Base-by-base conservation (phyloP, 2,888 invertebrate species). In the Sisyra nigra region DNA sequence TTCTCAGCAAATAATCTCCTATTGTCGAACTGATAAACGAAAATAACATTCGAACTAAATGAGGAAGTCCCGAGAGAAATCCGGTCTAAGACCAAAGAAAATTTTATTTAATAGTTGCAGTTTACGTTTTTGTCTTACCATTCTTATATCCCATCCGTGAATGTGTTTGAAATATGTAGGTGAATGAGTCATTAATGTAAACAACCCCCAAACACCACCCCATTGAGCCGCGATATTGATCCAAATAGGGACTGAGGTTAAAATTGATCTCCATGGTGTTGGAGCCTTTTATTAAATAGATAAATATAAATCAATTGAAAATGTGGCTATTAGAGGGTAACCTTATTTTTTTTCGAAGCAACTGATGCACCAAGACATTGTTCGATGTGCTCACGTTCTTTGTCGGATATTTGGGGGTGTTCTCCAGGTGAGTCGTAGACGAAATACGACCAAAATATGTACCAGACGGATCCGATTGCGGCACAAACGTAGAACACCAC, bases 131-230 rank as follows among this genome's bases (percentile, higher is more conserved):
- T 32, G 11, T 2, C 32, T 3, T 24, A 80, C 80, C 56, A 72
- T 68, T 54, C 67, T 69, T 17, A 81, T 74, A 51, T 76, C 66
- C 72, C 75, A 77, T 37, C 78, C 76, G 51, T 80, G 76, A 40
- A 82, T 69, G 42, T 71, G 67, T 48, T 72, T 74, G 53, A 81
- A 76, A 53, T 80, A 82, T 1, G 75, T 74, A 0, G 81, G 81
- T 0, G 76, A 69, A 54, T 80, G 76, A 0, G 78, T 77, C 68
- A 80, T 71, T 11, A 80, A 58, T 0, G 79, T 80, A 38, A 78
- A 73, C 15, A 80, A 62, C 2, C 80, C 77, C 78, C 79, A 82
- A 42, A 73, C 67, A 1, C 72, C 72, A 8, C 80, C 77, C 66
- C 71, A 73, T 51, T 80, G 78, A 0, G 76, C 71, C 8, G 74